A percentile compares a stretch with the other conserved stretches of the same genome.
Conservation (phyloP, 2,888 invertebrate genomes). For the Netelia fuscicornis region DNA sequence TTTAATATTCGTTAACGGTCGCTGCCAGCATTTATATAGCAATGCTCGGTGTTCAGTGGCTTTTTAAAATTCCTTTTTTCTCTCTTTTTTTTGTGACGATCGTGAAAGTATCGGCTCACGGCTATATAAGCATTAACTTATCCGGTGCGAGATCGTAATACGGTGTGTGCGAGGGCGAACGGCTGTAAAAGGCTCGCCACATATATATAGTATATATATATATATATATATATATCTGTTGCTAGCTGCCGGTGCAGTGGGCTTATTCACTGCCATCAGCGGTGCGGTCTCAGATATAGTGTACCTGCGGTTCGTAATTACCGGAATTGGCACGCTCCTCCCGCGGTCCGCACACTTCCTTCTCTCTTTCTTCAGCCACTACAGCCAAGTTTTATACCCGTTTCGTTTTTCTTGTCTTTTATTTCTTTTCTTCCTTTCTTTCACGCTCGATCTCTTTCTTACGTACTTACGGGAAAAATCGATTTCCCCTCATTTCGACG, state of each 20-base stretch:
- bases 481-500: slow-evolving; percentile 62
- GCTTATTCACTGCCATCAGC: slow-evolving; percentile 52
- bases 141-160: slow-evolving; percentile 69
- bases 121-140: slow-evolving; percentile 65
- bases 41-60: background rate
- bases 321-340: slow-evolving; percentile 69
- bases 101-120: slow-evolving; percentile 65
- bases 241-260: slow-evolving; percentile 41
- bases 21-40: slow-evolving; percentile 20
- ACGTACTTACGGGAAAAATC: slow-evolving; percentile 52
- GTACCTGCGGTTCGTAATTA: slow-evolving; percentile 68
- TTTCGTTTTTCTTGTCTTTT: background rate
- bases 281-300: slow-evolving; percentile 58
- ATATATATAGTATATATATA: background rate
- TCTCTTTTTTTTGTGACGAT: slow-evolving; percentile 50
- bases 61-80: slow-evolving; percentile 17
- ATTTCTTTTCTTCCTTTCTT: slow-evolving; percentile 17
- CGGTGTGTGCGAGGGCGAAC: slow-evolving; percentile 64
- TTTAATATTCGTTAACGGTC: slow-evolving; percentile 26
- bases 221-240: slow-evolving; percentile 52
- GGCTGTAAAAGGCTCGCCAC: slow-evolving; percentile 43
- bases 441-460: background rate
- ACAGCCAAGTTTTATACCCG: slow-evolving; percentile 8
- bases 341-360: slow-evolving; percentile 48
- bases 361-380: slow-evolving; percentile 44